phyloP scores from a whole-genome alignment of 2,113 vertebrate species.

The Cebus imitator region DNA sequence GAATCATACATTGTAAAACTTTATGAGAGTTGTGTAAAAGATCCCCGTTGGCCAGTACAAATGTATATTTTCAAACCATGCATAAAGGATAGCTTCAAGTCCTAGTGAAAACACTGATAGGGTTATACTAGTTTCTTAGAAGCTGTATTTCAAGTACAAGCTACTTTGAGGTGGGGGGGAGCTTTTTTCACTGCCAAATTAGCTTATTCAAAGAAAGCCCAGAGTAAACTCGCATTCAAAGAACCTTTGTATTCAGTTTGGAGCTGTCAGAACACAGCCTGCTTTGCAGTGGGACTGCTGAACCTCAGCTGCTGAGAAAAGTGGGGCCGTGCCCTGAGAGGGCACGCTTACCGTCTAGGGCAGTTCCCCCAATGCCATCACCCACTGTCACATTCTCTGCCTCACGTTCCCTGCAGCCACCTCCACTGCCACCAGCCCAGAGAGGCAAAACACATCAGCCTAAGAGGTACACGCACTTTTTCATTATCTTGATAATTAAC shows the following conservation, averaged over 20 bases:
- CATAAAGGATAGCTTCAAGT: constrained; percentile 15
- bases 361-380: too few species aligned
- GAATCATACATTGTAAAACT: constrained; percentile 65
- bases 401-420: rapidly evolving
- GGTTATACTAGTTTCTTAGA: neutral
- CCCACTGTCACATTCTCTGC: rapidly evolving
- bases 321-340: neutral
- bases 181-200: constrained; percentile 28
- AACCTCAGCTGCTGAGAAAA: neutral
- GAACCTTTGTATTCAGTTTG: neutral
- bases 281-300: neutral
- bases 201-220: constrained; percentile 44
- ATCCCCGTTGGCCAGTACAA: constrained; percentile 60
- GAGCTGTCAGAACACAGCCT: neutral
- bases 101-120: neutral
- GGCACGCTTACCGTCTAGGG: rapidly evolving
- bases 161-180: neutral
- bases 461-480: neutral
- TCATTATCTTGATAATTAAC: neutral
- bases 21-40: constrained; percentile 62
- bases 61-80: constrained; percentile 22
- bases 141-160: constrained; percentile 47
- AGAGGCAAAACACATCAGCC: neutral
- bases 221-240: neutral
- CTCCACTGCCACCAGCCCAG: neutral